phyloP scores from a whole-genome alignment of 2,888 invertebrate species.

The Lycocerus yunnanus region DNA sequence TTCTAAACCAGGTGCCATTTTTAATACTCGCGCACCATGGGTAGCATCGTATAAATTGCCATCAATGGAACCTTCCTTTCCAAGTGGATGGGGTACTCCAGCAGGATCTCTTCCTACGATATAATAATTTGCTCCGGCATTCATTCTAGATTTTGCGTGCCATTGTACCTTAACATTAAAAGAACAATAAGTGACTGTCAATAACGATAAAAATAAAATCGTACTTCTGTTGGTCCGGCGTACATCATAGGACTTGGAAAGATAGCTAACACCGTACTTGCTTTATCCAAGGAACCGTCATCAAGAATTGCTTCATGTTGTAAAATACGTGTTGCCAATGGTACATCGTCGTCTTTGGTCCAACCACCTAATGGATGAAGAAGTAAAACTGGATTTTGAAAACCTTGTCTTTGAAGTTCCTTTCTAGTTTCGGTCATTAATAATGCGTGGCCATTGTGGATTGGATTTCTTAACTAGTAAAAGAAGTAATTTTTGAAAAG shows the following conservation, averaged over 20 bases:
- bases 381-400: conserved; percentile 90
- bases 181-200: neutral
- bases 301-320: conserved; percentile 93
- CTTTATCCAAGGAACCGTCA: conserved; percentile 81
- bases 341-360: conserved; percentile 99
- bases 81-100: conserved; percentile 91
- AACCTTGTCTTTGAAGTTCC: conserved; percentile 81
- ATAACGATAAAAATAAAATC: neutral
- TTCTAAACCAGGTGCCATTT: conserved; percentile 93
- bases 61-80: conserved; percentile 60
- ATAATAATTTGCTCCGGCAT: conserved; percentile 97
- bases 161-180: conserved; percentile 69
- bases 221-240: conserved; percentile 91
- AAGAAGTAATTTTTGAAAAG: neutral
- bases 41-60: conserved; percentile 92
- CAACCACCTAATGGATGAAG: conserved; percentile 95
- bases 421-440: conserved; percentile 94
- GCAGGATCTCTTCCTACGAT: conserved; percentile 99
- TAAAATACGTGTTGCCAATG: conserved; percentile 83
- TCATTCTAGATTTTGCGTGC: conserved; percentile 94
- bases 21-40: conserved; percentile 90
- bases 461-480: conserved; percentile 76
- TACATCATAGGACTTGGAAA: conserved; percentile 99
- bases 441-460: conserved; percentile 98
- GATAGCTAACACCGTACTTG: conserved; percentile 90